Evolutionary conservation across 2,113 vertebrate genomes (phyloP).

Genomic region (Vanacampus margaritifer): DNA sequence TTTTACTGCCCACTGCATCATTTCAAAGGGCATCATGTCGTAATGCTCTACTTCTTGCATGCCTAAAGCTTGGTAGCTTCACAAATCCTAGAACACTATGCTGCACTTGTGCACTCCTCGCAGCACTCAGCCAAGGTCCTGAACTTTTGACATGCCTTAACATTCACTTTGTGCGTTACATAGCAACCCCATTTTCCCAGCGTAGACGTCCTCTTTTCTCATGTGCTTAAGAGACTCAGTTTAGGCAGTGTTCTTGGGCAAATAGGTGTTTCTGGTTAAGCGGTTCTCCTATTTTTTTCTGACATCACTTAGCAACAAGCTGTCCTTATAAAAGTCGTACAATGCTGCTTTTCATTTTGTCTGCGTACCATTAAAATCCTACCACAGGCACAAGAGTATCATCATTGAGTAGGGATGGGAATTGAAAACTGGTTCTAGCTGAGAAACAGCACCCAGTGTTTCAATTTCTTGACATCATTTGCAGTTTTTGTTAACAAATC

Average conservation of each 20-base stretch:
- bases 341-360: constrained; percentile 38
- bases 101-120: constrained; percentile 20
- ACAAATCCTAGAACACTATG: constrained; percentile 14
- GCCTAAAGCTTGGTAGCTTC: constrained; percentile 8
- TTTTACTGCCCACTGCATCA: not conserved
- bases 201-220: constrained; percentile 38
- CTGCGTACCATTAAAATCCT: not conserved
- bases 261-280: constrained; percentile 59
- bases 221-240: constrained; percentile 41
- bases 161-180: constrained; percentile 57
- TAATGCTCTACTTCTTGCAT: not conserved
- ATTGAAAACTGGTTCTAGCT: too few relatives aligned
- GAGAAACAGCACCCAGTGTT: too few relatives aligned
- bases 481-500: too few relatives aligned
- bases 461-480: too few relatives aligned
- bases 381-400: not conserved
- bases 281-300: constrained; percentile 42
- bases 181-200: constrained; percentile 70
- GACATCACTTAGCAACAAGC: constrained; percentile 65
- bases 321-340: constrained; percentile 29
- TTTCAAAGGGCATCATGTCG: not conserved
- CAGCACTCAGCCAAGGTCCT: constrained; percentile 45
- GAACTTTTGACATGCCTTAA: constrained; percentile 63
- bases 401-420: too few relatives aligned
- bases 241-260: constrained; percentile 50